These are phyloP conservation scores for Xestia rhomboidea DNA, from an alignment of 2,888 invertebrate genomes.

Conservation along the genomic window DNA sequence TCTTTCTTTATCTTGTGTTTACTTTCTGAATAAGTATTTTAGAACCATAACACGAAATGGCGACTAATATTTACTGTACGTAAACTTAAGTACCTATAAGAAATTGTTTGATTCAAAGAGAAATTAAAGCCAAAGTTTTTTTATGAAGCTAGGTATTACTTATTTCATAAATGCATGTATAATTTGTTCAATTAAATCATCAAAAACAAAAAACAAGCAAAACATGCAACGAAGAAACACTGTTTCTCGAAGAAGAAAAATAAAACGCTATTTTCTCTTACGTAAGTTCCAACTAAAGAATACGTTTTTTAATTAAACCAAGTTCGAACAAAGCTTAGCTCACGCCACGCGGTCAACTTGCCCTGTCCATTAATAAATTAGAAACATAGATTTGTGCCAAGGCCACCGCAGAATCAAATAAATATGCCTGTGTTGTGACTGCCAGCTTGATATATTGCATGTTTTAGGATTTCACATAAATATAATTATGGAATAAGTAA, in stretches of 20 bases:
- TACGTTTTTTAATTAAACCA: conserved; percentile 17
- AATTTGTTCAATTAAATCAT: no score
- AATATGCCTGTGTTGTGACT: conserved; percentile 18
- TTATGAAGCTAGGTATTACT: no score
- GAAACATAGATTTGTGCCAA: conserved; percentile 42
- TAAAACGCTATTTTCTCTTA: background rate
- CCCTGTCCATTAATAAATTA: conserved; percentile 50
- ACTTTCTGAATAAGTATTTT: no score
- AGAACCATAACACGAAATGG: no score
- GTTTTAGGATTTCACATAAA: conserved; percentile 4
- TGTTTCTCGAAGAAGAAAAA: background rate
- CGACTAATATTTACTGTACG: no score
- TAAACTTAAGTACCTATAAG: no score
- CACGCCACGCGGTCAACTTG: conserved; percentile 11
- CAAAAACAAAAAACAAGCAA: background rate
- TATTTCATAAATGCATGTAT: no score
- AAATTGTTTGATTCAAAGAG: no score
- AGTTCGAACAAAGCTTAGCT: conserved; percentile 9
- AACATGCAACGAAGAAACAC: background rate
- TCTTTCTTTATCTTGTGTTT: no score
- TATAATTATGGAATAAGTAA: conserved; percentile 1
- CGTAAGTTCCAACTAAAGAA: background rate
- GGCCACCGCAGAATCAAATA: conserved; percentile 31
- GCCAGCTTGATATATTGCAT: conserved; percentile 31
- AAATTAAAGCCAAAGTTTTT: no score